Evolutionary conservation across 1,140 invertebrate species (phyloP).

Genomic region (Bombyx mandarina): DNA sequence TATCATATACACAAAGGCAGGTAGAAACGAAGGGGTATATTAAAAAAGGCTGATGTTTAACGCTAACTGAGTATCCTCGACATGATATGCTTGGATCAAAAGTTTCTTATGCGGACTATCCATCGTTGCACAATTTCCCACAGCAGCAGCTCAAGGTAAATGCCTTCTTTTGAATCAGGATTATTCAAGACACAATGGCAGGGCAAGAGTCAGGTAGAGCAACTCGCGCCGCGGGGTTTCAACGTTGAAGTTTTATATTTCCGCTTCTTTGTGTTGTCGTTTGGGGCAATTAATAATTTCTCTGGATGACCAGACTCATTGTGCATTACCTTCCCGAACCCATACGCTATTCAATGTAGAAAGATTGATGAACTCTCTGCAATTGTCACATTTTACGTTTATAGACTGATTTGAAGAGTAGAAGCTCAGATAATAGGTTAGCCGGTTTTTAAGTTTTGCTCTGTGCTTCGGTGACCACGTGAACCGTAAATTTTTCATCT

Average conservation of each 20-base stretch:
- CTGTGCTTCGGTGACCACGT: background rate
- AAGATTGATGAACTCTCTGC: conserved; percentile 61
- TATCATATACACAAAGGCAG: no score
- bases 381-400: conserved; percentile 58
- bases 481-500: no score
- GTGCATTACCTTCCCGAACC: conserved; percentile 33
- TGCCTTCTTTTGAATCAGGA: conserved; percentile 49
- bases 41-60: conserved; percentile 11
- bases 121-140: conserved; percentile 65
- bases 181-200: conserved; percentile 37
- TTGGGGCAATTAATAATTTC: conserved; percentile 65
- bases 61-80: conserved; percentile 11
- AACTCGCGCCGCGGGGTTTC: conserved; percentile 50
- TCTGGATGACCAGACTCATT: conserved; percentile 62
- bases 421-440: no score
- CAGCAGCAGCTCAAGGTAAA: conserved; percentile 51
- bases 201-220: conserved; percentile 68
- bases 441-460: no score
- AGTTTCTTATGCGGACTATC: conserved; percentile 31
- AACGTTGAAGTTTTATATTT: conserved; percentile 67
- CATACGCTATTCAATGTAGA: conserved; percentile 41
- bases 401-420: conserved; percentile 27
- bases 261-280: conserved; percentile 63
- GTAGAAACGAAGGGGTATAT: background rate
- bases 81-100: conserved; percentile 28